phyloP scores from a whole-genome alignment of 2,888 invertebrate species.

The Sympetrum striolatum region DNA sequence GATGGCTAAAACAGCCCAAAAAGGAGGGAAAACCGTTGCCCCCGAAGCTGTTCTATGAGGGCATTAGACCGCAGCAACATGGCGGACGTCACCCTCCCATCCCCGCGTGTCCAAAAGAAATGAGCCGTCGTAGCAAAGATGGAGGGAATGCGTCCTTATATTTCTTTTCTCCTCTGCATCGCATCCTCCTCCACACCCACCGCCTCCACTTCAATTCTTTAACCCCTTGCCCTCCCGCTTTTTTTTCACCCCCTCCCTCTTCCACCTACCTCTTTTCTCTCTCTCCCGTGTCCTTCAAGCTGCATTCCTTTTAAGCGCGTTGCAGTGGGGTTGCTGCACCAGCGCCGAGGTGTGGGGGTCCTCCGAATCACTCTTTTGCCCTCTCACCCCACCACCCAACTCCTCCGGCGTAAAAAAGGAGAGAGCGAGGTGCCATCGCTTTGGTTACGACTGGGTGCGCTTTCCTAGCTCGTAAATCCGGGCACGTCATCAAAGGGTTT shows the following conservation, averaged over 20 bases:
- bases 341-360: slow-evolving; percentile 37
- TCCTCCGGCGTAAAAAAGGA: background rate
- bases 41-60: background rate
- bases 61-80: slow-evolving; percentile 21
- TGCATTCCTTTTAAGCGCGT: slow-evolving; percentile 36
- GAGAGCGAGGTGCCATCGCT: background rate
- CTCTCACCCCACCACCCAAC: slow-evolving; percentile 6
- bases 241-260: background rate
- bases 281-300: slow-evolving; percentile 34
- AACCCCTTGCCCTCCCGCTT: background rate
- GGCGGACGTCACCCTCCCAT: slow-evolving; percentile 18
- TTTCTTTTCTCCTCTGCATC: background rate
- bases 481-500: too few relatives aligned
- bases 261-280: background rate
- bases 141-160: slow-evolving; percentile 1
- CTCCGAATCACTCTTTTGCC: slow-evolving; percentile 42
- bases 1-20: too few relatives aligned
- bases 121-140: slow-evolving; percentile 13
- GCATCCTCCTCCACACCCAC: background rate
- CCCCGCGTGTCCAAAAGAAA: slow-evolving; percentile 22
- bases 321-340: slow-evolving; percentile 42
- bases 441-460: too few relatives aligned
- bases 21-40: background rate
- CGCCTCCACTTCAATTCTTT: slow-evolving; percentile 19
- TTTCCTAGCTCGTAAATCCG: too few relatives aligned